Evolutionary conservation across 2,888 invertebrate species (phyloP).

Genomic region (Reticulitermes lucifugus): DNA sequence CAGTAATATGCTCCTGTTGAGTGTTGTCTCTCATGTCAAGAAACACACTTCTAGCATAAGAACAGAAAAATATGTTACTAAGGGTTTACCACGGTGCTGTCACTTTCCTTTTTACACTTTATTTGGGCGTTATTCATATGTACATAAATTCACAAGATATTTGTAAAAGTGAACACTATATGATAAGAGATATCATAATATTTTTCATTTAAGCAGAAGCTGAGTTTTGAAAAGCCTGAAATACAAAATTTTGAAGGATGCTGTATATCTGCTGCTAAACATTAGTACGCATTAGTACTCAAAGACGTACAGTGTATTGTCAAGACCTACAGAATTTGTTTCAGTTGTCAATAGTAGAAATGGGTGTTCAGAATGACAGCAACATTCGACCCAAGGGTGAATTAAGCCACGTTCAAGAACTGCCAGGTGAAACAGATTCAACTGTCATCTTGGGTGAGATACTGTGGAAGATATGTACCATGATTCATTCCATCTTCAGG

Average conservation of each 20-base stretch:
- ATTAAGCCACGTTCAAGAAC: too few relatives aligned
- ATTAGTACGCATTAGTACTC: too few relatives aligned
- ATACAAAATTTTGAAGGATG: not conserved
- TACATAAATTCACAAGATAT: not conserved
- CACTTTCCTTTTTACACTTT: not conserved
- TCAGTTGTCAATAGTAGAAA: too few relatives aligned
- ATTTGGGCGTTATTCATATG: not conserved
- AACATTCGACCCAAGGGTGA: too few relatives aligned
- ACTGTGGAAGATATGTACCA: too few relatives aligned
- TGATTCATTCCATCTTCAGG: too few relatives aligned
- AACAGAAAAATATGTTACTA: not conserved
- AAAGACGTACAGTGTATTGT: not conserved
- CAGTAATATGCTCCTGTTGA: not conserved
- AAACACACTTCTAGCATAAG: not conserved
- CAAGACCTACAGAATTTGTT: too few relatives aligned
- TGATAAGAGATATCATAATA: too few relatives aligned
- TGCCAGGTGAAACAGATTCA: too few relatives aligned
- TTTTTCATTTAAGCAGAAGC: not conserved
- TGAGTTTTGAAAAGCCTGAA: not conserved
- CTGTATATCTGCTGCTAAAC: not conserved
- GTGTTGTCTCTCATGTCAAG: not conserved
- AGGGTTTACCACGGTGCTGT: not conserved
- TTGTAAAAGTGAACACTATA: not conserved
- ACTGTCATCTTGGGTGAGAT: too few relatives aligned
- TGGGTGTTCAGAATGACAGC: too few relatives aligned